Conservation (phyloP, 2,113 vertebrate species). For the Pseudolaguvia tuberculata region DNA sequence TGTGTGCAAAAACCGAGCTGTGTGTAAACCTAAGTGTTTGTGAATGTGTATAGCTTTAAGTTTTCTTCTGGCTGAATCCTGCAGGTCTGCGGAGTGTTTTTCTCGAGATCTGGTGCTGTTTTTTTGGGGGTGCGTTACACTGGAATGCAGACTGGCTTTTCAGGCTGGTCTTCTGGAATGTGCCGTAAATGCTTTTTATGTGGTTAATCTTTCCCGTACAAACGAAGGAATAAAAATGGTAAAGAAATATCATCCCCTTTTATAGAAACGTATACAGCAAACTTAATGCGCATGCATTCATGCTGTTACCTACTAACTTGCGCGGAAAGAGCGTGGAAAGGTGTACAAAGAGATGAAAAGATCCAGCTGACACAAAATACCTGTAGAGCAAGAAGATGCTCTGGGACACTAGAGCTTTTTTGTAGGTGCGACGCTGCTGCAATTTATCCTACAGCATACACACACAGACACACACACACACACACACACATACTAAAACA, state of each 20-base stretch:
- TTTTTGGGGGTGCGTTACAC: constrained; percentile 48
- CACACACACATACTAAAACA: neutral
- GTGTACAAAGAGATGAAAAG: constrained; percentile 44
- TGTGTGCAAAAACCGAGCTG: constrained; percentile 52
- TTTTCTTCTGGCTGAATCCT: constrained; percentile 53
- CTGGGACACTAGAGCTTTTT: constrained; percentile 55
- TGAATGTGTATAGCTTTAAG: constrained; percentile 50
- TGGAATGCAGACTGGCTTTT: constrained; percentile 53
- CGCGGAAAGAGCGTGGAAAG: constrained; percentile 50
- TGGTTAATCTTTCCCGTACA: constrained; percentile 50
- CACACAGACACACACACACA: constrained; percentile 8
- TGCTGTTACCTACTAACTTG: neutral
- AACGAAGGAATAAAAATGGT: constrained; percentile 32
- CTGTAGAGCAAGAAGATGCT: constrained; percentile 52
- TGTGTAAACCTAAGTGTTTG: constrained; percentile 1
- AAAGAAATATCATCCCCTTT: constrained; percentile 31
- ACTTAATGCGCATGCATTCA: constrained; percentile 7
- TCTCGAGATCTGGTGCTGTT: constrained; percentile 48
- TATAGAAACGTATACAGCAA: constrained; percentile 24
- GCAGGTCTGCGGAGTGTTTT: constrained; percentile 54
- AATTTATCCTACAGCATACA: constrained; percentile 28
- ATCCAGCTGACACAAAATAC: constrained; percentile 37
- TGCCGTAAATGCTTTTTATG: constrained; percentile 50
- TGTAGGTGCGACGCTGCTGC: constrained; percentile 60
- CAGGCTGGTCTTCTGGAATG: constrained; percentile 60